Percentiles rank a stretch among this genome's conserved stretches.
phyloP scores from a whole-genome alignment of 2,797 vertebrate species.

The Gambusia yucatana region DNA sequence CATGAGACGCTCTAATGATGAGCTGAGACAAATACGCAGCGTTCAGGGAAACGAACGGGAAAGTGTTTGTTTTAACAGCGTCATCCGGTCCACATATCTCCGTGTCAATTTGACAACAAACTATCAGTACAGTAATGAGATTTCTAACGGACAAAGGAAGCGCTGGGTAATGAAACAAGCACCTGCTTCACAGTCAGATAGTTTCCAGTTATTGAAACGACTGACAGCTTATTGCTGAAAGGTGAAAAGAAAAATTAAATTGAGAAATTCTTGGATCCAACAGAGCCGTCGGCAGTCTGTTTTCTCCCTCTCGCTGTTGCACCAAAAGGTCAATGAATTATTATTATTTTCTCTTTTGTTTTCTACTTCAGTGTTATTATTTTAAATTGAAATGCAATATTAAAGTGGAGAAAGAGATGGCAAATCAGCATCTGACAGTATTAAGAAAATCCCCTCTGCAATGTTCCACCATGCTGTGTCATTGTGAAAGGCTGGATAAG shows the following conservation, averaged over 20 bases:
- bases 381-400: slow-evolving; percentile 87
- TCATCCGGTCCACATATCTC: slow-evolving; percentile 37
- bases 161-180: slow-evolving; percentile 43
- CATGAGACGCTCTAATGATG: slow-evolving; percentile 60
- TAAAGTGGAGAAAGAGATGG: slow-evolving; percentile 78
- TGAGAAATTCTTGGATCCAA: slow-evolving; percentile 49
- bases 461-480: slow-evolving; percentile 83
- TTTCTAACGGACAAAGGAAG: slow-evolving; percentile 31
- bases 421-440: slow-evolving; percentile 85
- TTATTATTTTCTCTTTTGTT: slow-evolving; percentile 8
- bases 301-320: slow-evolving; percentile 78
- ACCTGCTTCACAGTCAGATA: slow-evolving; percentile 42
- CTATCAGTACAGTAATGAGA: slow-evolving; percentile 45
- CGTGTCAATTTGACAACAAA: slow-evolving; percentile 30
- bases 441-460: slow-evolving; percentile 83
- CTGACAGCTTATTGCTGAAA: slow-evolving; percentile 45
- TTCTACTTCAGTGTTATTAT: slow-evolving; percentile 81
- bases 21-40: slow-evolving; percentile 60
- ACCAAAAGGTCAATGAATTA: slow-evolving; percentile 80
- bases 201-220: slow-evolving; percentile 74
- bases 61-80: slow-evolving; percentile 72
- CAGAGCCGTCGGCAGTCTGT: slow-evolving; percentile 60
- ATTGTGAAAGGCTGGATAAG: slow-evolving; percentile 81
- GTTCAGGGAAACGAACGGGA: slow-evolving; percentile 36
- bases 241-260: slow-evolving; percentile 48